phyloP scores from a whole-genome alignment of 2,113 vertebrate species.

The Oryctolagus cuniculus region mOryCun1.1 NC_091433.1:166824001-166824500 shows the following conservation, averaged over 20 bases:
- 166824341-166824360: not conserved
- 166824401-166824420: not conserved
- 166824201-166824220: constrained; percentile 51
- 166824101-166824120: not conserved
- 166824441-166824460: constrained; percentile 74
- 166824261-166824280: not conserved
- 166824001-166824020: too few species aligned
- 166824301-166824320: constrained; percentile 11
- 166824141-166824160: constrained; percentile 59
- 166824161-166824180: constrained; percentile 33
- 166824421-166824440: constrained; percentile 28
- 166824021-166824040: too few species aligned
- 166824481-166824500: constrained; percentile 43
- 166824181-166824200: constrained; percentile 59
- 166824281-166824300: constrained; percentile 33
- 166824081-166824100: not conserved
- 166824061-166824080: constrained; percentile 19
- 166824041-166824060: too few species aligned
- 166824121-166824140: not conserved
- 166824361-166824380: not conserved
- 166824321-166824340: constrained; percentile 3
- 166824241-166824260: not conserved
- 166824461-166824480: constrained; percentile 65
- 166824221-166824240: constrained; percentile 58
- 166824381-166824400: not conserved